Evolutionary conservation across 2,113 vertebrate genomes (phyloP).

Genomic region (Sapajus apella): DNA sequence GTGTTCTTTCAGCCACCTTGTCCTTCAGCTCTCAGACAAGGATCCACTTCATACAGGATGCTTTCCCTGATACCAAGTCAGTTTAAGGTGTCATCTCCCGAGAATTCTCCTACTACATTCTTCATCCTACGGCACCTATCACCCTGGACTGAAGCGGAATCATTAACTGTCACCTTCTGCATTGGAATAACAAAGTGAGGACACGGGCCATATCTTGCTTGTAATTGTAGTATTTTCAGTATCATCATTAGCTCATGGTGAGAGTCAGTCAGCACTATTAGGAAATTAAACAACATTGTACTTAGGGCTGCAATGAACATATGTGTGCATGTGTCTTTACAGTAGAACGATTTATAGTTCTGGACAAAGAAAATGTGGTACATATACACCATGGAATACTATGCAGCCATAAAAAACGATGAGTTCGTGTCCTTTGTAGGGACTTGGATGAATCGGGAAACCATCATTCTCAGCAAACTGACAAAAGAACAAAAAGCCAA

Average conservation of each 20-base stretch:
- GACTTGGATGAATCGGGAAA: too few relatives aligned
- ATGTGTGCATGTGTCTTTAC: too few relatives aligned
- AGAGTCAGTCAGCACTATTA: not conserved
- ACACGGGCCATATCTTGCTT: not conserved
- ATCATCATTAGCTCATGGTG: not conserved
- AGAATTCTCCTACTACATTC: not conserved
- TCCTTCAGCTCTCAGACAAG: not conserved
- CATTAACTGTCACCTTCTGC: not conserved
- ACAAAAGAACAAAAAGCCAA: too few relatives aligned
- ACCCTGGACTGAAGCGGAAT: rapidly evolving
- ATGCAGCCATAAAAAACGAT: too few relatives aligned
- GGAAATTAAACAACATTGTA: not conserved
- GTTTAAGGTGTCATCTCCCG: not conserved
- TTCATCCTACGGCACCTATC: not conserved
- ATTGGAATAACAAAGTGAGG: not conserved
- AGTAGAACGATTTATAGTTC: too few relatives aligned
- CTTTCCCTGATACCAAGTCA: not conserved
- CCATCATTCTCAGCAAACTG: too few relatives aligned
- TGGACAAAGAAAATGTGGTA: too few relatives aligned
- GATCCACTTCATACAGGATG: not conserved
- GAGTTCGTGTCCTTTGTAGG: too few relatives aligned
- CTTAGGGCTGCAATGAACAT: too few relatives aligned
- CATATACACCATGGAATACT: too few relatives aligned
- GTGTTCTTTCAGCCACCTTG: not conserved
- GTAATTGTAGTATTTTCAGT: not conserved